Evolutionary conservation across 2,113 vertebrate species (phyloP), one percentile per base, ranked within the genome.

Genomic region (Brachyhypopomus gauderio): DNA sequence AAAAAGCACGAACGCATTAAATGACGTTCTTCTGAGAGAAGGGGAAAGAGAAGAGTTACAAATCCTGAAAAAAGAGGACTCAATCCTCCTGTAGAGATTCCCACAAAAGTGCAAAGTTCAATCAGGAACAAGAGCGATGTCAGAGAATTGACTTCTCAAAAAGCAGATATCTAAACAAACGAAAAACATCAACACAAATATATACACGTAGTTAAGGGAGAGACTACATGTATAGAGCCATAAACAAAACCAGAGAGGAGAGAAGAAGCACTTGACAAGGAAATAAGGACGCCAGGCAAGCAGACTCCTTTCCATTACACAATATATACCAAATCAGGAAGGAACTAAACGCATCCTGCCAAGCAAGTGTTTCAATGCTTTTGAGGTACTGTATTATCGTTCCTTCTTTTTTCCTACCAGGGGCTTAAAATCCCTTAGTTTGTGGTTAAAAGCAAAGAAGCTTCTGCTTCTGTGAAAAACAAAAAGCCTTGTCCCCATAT

Each of bases 71-170:
- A 52, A 79, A 79, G 79, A 87, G 87, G 88, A 82, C 9, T 72
- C 81, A 78, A 72, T 83, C 64, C 87, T 72, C 75, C 78, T 36
- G 67, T 71, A 73, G 79, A 80, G 62, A 84, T 75, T 76, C 73
- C 75, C 75, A 77, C 69, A 34, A 90, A 88, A 92, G 92, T 88
- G 91, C 88, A 85, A 88, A 83, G 75, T 81, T 90, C 87, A 90
- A 84, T 74, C 36, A 88, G 58, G 85, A 84, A 85, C 80, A 85
- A 85, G 78, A 85, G n/a, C 69, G 75, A 89, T 87, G 74, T 66
- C 30, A 72, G 30, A 76, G 78, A 87, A 70, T 88, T 75, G 90
- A 77, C 41, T 27, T 60, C 25, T 72, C 30, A 79, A 69, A 75
- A 81, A 36, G 79, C 79, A 75, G 63, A 70, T 62, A 59, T 58